A percentile compares a stretch with the other conserved stretches of the same genome.
Conservation (phyloP, 1,140 invertebrate species). For the Coboldia fuscipes region DNA sequence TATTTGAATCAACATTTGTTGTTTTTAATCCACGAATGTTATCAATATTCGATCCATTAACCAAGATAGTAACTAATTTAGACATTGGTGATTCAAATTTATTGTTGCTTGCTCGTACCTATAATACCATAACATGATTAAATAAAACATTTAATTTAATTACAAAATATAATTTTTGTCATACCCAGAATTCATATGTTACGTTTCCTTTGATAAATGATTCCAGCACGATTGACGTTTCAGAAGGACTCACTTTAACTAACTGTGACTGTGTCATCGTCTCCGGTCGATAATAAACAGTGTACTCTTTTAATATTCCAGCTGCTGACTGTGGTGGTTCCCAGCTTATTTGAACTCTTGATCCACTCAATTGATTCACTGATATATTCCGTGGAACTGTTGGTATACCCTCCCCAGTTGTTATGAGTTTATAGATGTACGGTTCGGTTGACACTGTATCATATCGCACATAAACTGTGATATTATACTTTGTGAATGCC, state of each 20-base stretch:
- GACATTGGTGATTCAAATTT: conserved; percentile 33
- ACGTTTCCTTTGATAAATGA: conserved; percentile 32
- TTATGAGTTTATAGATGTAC: conserved; percentile 30
- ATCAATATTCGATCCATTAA: conserved; percentile 35
- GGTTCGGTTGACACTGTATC: conserved; percentile 29
- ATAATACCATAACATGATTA: conserved; percentile 4
- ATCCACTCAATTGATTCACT: conserved; percentile 36
- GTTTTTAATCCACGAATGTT: conserved; percentile 31
- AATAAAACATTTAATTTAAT: background rate
- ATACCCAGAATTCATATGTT: conserved; percentile 56
- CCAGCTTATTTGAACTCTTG: conserved; percentile 42
- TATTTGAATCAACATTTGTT: conserved; percentile 23
- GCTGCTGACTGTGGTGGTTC: conserved; percentile 34
- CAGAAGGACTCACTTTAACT: conserved; percentile 13
- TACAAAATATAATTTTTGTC: conserved; percentile 9
- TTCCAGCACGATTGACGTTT: conserved; percentile 25
- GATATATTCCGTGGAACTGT: conserved; percentile 37
- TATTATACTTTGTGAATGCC: conserved; percentile 50
- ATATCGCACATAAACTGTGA: conserved; percentile 53
- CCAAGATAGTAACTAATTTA: conserved; percentile 30
- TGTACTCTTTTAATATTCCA: conserved; percentile 39
- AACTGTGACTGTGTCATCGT: conserved; percentile 22
- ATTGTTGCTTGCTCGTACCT: conserved; percentile 44
- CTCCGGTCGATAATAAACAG: conserved; percentile 25
- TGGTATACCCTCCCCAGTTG: conserved; percentile 42